Evolutionary conservation across 2,888 invertebrate genomes (phyloP), one percentile per base, ranked within the genome.

Genomic region (Epinotia brunnichana): DNA sequence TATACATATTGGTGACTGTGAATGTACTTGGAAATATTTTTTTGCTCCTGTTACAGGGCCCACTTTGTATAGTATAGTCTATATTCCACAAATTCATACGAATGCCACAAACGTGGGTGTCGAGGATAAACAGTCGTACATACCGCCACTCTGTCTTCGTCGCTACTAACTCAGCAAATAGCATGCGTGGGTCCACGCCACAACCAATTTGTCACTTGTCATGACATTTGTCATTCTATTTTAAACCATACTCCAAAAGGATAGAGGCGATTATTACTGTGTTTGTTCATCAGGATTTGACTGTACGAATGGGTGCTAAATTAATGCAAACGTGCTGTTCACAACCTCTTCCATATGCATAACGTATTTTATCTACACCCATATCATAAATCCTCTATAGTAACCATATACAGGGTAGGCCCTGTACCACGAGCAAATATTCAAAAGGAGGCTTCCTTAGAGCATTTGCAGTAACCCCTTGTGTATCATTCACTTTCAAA

Each of bases 61-160:
- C 39, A 51, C 24, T 0, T 29, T 29, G 7, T 29, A 29, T 29
- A 29, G 7, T 29, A 29, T 7, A 19, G 19, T 19, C 1, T 10
- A 13, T 54, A 13, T 5, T 56, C 15, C 29, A 57, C 29, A 24
- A 24, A 29, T 57, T 64, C 39, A 44, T 48, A 61, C 15, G 39
- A 64, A 39, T 35, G 7, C 17, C 35, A 39, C 64, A 64, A 64
- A 53, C 15, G 19, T 64, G 39, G 39, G 64, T 64, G 64, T 17
- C 13, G 53, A 17, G 10, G 15, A 64, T 54, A 64, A 63, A 63
- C 63, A 63, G 51, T 39, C 51, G 9, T 35, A 39, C 53, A 39
- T 9, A 54, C 53, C 53, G 29, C 19, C 53, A 57, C 39, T 67
- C 56, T 57, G 56, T 67, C 67, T 56, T 67, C 56, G 56, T 67